These are phyloP conservation scores for Calephelis virginiensis DNA, from an alignment of 1,140 invertebrate species.

Conservation along the genomic window DNA sequence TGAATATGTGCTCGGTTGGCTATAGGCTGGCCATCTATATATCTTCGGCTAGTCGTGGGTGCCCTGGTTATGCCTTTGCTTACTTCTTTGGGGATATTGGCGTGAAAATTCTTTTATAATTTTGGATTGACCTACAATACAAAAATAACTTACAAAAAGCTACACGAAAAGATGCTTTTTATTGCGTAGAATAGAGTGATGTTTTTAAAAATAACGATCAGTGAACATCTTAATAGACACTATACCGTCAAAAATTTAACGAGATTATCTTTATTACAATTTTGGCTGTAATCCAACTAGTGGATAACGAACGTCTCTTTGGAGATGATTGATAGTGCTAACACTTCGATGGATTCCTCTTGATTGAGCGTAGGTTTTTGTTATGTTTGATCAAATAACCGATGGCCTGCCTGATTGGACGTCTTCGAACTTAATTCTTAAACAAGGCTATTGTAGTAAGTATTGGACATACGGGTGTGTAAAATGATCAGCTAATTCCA, in stretches of 20 bases:
- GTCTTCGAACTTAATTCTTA: constrained; percentile 66
- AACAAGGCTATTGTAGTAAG: constrained; percentile 58
- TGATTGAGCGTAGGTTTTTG: constrained; percentile 72
- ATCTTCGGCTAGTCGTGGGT: no score
- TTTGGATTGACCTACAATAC: constrained; percentile 8
- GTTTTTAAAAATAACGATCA: constrained; percentile 50
- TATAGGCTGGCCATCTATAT: no score
- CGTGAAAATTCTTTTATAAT: background rate
- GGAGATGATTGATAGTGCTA: constrained; percentile 63
- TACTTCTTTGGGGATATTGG: no score
- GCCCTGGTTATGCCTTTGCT: no score
- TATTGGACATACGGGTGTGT: background rate
- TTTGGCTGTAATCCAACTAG: constrained; percentile 34
- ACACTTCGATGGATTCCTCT: constrained; percentile 60
- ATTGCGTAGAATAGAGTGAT: constrained; percentile 19
- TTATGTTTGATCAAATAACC: constrained; percentile 69
- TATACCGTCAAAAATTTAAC: constrained; percentile 61
- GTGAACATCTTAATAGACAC: constrained; percentile 51
- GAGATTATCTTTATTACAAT: constrained; percentile 62
- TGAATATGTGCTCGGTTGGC: no score
- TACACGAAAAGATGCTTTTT: constrained; percentile 12
- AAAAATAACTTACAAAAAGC: constrained; percentile 16
- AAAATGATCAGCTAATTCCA: background rate
- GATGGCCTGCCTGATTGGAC: constrained; percentile 61
- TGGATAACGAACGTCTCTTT: constrained; percentile 59